Conservation (phyloP, 2,113 vertebrate species). For the Antechinus stuartii region DNA sequence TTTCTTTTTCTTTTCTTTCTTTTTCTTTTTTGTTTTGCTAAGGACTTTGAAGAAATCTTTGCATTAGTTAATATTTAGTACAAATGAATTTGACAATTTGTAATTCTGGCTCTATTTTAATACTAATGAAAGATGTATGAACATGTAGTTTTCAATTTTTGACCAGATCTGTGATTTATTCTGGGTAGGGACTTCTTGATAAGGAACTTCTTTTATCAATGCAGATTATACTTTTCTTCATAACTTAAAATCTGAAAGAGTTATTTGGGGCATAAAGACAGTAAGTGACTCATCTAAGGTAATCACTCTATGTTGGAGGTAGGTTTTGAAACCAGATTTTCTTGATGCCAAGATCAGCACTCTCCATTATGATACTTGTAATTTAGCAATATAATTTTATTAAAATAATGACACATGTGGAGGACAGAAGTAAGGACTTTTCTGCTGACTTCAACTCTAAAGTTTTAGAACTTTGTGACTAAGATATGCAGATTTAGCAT, state of each 20-base stretch:
- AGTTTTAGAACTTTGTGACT: conserved; percentile 15
- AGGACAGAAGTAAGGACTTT: not conserved
- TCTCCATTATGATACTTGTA: not conserved
- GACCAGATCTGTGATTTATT: not conserved
- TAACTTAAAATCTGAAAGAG: not conserved
- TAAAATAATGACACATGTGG: not conserved
- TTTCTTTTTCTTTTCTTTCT: no score
- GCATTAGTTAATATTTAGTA: not conserved
- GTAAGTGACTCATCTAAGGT: not conserved
- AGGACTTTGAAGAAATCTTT: not conserved
- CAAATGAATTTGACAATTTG: not conserved
- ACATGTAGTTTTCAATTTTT: not conserved
- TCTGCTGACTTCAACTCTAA: conserved; percentile 19
- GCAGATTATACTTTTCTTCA: not conserved
- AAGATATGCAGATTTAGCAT: conserved; percentile 46
- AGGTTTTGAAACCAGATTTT: not conserved
- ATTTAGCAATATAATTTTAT: not conserved
- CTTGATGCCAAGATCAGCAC: not conserved
- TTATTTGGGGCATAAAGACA: not conserved
- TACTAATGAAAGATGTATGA: not conserved
- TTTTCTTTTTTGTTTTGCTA: not conserved
- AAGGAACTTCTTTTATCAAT: not conserved
- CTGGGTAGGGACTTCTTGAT: not conserved
- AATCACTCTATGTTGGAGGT: not conserved
- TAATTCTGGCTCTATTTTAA: not conserved